These are phyloP conservation scores for Cecropterus lyciades DNA, from an alignment of 1,140 invertebrate genomes.

Conservation along the genomic window DNA sequence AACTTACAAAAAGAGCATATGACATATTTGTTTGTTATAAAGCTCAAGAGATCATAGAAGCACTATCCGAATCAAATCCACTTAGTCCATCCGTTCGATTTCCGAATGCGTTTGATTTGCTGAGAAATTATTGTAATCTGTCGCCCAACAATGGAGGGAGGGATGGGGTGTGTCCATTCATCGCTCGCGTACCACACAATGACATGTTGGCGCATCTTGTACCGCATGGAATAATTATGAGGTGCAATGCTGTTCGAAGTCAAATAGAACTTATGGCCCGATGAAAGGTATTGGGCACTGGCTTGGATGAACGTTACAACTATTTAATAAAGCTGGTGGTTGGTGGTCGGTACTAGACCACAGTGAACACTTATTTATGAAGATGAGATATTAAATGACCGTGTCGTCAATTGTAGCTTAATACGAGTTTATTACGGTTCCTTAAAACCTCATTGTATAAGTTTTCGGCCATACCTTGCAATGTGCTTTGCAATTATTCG, in stretches of 20 bases:
- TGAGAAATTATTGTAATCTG: conserved; percentile 69
- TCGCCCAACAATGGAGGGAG: conserved; percentile 65
- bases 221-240: conserved; percentile 52
- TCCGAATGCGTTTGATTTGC: conserved; percentile 69
- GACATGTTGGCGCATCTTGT: conserved; percentile 48
- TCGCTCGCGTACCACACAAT: conserved; percentile 45
- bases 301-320: background rate
- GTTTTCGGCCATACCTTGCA: too few species aligned
- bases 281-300: background rate
- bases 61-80: conserved; percentile 52
- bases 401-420: too few species aligned
- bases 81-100: conserved; percentile 60
- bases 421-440: too few species aligned
- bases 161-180: conserved; percentile 30
- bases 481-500: too few species aligned
- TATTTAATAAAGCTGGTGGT: background rate
- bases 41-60: conserved; percentile 42
- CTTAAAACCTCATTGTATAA: too few species aligned
- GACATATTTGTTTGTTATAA: too few species aligned
- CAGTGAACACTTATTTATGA: too few species aligned
- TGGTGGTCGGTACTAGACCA: too few species aligned
- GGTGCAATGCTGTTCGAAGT: conserved; percentile 44
- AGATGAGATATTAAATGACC: too few species aligned
- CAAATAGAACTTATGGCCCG: conserved; percentile 46
- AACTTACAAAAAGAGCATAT: background rate